Evolutionary conservation across 2,113 vertebrate genomes (phyloP), one percentile per base, ranked within the genome.

Genomic region (Chaetorhynchus papuensis): DNA sequence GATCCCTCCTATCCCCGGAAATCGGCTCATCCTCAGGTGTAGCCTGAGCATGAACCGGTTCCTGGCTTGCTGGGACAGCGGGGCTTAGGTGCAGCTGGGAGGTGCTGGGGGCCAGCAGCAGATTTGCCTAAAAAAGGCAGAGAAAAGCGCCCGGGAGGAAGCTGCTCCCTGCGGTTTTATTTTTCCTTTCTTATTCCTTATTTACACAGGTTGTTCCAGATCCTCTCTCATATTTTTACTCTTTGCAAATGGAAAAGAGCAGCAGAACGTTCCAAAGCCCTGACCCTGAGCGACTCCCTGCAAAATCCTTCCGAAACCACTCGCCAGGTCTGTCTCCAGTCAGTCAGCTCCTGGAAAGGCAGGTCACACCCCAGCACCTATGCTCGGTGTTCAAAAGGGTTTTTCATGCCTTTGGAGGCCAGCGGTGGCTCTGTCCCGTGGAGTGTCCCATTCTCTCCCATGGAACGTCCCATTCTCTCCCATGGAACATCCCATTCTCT

Each of bases 61-160:
- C 64, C 72, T 88, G 93, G 70, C 79, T 57, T n/a, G 60, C 69
- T 49, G 90, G 85, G 78, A 65, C 47, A 31, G 68, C 1, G 0
- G 0, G 44, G 72, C 56, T 92, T 66, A 53, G 44, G 44, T 35
- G 35, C 76, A 89, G 49, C 72, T 93, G 50, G 79, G 64, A 63
- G n/a, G 33, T 50, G 44, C 76, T 7, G 45, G 60, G 83, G 41
- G 41, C 18, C 41, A 89, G 65, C 74, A 72, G 83, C 76, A 96
- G 76, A 78, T 89, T 90, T 96, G 93, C 90, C 96, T 96, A 61
- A 90, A 96, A 93, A 95, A 83, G 83, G 86, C 45, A 95, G 86
- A 84, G 57, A 61, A 64, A 74, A 90, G 75, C 6, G 8, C 85
- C 31, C 0, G 15, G 74, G 76, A 88, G 68, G 94, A 95, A 93